Percentiles rank a stretch among this genome's conserved stretches.
phyloP scores from a whole-genome alignment of 92 coral and sea anemone species.

The Actinernus sp. region DNA sequence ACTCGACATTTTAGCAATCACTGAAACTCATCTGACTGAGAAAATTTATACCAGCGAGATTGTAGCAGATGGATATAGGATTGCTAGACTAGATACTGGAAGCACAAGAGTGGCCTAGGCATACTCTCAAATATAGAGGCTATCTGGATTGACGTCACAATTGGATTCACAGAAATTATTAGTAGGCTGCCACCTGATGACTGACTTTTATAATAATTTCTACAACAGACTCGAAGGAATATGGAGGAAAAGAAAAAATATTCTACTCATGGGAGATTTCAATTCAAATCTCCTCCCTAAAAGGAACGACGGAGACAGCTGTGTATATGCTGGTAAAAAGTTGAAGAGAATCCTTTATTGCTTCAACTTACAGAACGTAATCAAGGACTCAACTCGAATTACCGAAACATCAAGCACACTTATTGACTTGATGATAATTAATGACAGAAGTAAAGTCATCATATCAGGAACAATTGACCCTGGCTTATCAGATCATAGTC shows the following conservation, averaged over 20 bases:
- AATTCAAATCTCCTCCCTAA: slow-evolving; percentile 9
- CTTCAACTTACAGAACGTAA: too few species aligned
- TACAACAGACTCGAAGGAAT: slow-evolving; percentile 15
- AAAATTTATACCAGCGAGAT: slow-evolving; percentile 22
- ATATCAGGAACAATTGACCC: slow-evolving; percentile 45
- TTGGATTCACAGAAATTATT: too few species aligned
- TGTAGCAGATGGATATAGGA: slow-evolving; percentile 26
- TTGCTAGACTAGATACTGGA: slow-evolving; percentile 17
- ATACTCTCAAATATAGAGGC: too few species aligned
- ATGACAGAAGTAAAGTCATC: slow-evolving; percentile 37
- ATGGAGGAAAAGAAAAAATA: slow-evolving; percentile 34
- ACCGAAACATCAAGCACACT: slow-evolving; percentile 59
- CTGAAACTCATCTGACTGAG: slow-evolving; percentile 26
- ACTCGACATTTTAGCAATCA: slow-evolving; percentile 30
- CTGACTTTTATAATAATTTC: too few species aligned
- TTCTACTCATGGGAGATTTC: slow-evolving; percentile 37
- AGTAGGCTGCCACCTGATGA: too few species aligned
- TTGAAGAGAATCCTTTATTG: too few species aligned
- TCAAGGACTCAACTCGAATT: too few species aligned
- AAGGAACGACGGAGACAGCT: too few species aligned
- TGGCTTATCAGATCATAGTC: slow-evolving; percentile 12
- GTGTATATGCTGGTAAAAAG: too few species aligned
- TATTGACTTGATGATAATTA: slow-evolving; percentile 44
- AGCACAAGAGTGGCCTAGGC: too few species aligned
- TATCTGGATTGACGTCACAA: too few species aligned